Evolutionary conservation across 2,888 invertebrate genomes (phyloP), one percentile per base, ranked within the genome.

Genomic region (Troides helena): DNA sequence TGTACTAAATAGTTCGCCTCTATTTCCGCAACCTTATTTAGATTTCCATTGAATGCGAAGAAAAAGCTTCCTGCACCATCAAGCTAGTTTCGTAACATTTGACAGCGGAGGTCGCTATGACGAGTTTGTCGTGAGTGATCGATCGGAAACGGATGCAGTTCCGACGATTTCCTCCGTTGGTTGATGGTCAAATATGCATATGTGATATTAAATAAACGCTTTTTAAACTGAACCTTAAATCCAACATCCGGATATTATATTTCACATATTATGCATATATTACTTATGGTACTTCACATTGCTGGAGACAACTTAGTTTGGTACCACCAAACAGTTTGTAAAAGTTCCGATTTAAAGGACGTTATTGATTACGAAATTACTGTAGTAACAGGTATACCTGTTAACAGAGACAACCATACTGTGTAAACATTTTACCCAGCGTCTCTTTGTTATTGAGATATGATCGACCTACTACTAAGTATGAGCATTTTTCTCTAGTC

Each of bases 141-240:
- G 72, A 75, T 76, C 81, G 85, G 86, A 88, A 86, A 83, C 83
- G 83, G 83, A 85, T 80, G 81, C 81, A 72, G 78, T 77, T 75
- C 75, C 79, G 80, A 78, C 81, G 80, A 74, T 78, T 77, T 74
- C 77, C 71, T 72, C 78, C 79, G 74, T 73, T 67, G 69, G 69
- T 72, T 67, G 71, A 76, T 75, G 78, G 81, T 81, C 82, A 75
- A 63, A 30, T 56, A 30, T 21, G 50, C 18, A 50, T 14, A 50
- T 18, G 0, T 50, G 50, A 50, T 14, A 14, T 14, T 17, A 50
- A 46, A 12, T 10, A 46, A 46, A 46, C 10, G 14, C 14, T 46
- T 10, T 46, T 8, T 8, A 46, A 50, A 50, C 5, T 50, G 50
- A 18, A 50, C 50, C 18, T 18, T 50, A 18, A 17, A 5, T 14